Evolutionary conservation across 2,888 invertebrate genomes (phyloP), one percentile per base, ranked within the genome.

Genomic region (Cabera pusaria): DNA sequence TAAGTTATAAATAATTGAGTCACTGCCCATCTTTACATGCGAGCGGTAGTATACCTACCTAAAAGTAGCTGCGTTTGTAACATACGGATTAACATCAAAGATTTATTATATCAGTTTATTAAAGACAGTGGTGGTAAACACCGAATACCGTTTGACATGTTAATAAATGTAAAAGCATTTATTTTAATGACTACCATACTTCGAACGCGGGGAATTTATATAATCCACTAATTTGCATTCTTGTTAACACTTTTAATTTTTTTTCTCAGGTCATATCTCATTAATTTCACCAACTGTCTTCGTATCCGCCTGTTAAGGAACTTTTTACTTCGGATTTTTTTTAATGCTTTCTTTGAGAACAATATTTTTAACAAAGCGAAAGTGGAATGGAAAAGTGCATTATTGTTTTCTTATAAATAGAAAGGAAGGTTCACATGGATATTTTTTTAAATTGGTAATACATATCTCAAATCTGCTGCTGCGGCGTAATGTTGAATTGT

Each of bases 1-100:
- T 64, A 59, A 60, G 49, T 53, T 43, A 61, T 61, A 52, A 56
- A 53, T 59, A 49, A 56, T 55, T 47, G 44, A 44, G 56, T 52
- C 60, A 58, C 51, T 33, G 36, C 44, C 40, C 49, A 59, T 52
- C n/a, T 64, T 58, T 50, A 52, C 56, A 57, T 52, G 52, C 52
- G 51, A 50, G 49, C 56, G 49, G 52, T 42, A 39, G 51, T 53
- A 31, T n/a, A n/a, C n/a, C n/a, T n/a, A 10, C 19, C 32, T 37
- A 21, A 22, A 28, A 16, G 21, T 11, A 28, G 27, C 11, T 17
- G 11, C 6, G 25, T 42, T 23, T 22, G 26, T 27, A 35, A 22
- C 14, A 5, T 3, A 6, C 9, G 19, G 18, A 41, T 41, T 35
- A 6, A 21, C 25, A 10, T 14, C 8, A 23, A 8, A 6, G 9